These are phyloP conservation scores for Nettapus auritus DNA, from an alignment of 2,113 vertebrate genomes.

Conservation along the genomic window DNA sequence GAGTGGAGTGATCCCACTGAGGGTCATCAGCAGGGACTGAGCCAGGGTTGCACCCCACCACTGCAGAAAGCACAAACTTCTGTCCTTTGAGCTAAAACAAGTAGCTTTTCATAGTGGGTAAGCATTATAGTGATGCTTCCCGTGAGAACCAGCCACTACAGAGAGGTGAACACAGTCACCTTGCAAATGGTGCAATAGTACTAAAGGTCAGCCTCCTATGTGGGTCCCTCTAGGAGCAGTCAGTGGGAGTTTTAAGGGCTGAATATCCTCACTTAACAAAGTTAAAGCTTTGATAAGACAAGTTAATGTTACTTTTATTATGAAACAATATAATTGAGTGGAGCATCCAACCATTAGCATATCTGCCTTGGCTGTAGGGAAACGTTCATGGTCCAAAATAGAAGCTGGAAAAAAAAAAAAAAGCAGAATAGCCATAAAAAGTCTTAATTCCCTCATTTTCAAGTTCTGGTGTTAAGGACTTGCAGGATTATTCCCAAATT, in stretches of 20 bases:
- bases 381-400: not conserved
- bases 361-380: not conserved
- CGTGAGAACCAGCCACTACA: not conserved
- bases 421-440: not conserved
- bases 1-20: not conserved
- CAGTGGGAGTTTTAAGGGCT: not conserved
- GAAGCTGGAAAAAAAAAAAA: not conserved
- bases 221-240: not conserved
- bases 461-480: conserved; percentile 33
- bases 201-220: not conserved
- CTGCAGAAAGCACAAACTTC: not conserved
- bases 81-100: not conserved
- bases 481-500: conserved; percentile 12
- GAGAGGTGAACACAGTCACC: not conserved
- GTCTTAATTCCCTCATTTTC: not conserved
- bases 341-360: not conserved
- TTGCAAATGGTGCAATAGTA: not conserved
- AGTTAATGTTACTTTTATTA: not conserved
- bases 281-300: not conserved
- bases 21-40: not conserved
- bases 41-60: not conserved
- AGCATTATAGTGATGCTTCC: not conserved
- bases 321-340: not conserved
- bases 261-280: not conserved
- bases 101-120: not conserved